Base-by-base conservation (phyloP, 2,113 vertebrate genomes). In the Phylloscopus trochiloides region DNA sequence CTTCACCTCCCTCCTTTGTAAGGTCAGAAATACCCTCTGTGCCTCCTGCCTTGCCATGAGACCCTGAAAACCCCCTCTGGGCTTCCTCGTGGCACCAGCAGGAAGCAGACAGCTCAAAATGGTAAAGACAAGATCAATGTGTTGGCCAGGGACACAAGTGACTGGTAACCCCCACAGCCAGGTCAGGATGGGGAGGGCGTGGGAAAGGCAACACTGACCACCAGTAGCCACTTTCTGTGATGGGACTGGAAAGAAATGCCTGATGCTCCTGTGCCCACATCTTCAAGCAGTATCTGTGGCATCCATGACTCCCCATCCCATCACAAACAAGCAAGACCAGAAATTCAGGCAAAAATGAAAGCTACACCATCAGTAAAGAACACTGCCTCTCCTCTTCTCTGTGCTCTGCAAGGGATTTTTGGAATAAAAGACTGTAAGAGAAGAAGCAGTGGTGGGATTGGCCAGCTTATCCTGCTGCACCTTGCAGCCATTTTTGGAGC, bases 91-190 rank as follows among this genome's bases (percentile, higher is more conserved):
- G 77, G 45, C 83, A 91, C n/a, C 54, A 80, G 42, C 77, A 94
- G 93, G 93, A 97, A 96, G 78, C 82, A 92, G 70, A 83, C 32
- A 91, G 80, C 67, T 63, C 83, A 77, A 86, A 96, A 80, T 29
- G 62, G 68, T 21, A 83, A 85, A 52, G 17, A 68, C 26, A 75
- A 43, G 16, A 68, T 47, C 40, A 74, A 26, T 22, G 17, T 1
- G 1, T 1, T 74, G 63, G 55, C 17, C 50, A 73, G 45, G 19
- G 38, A 83, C 77, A 58, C 28, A 62, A 81, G 55, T 25, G 63
- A 83, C 25, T 67, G 40, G 36, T 48, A 63, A 92, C 72, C 90
- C 59, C 68, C 73, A 71, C 10, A 84, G 75, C 31, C 48, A 74
- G 73, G 61, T 28, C 48, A 77, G 61, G 12, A 19, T 1, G 1